These are phyloP conservation scores for Ethmia dodecea DNA, from an alignment of 2,888 invertebrate genomes.

Conservation along the genomic window DNA sequence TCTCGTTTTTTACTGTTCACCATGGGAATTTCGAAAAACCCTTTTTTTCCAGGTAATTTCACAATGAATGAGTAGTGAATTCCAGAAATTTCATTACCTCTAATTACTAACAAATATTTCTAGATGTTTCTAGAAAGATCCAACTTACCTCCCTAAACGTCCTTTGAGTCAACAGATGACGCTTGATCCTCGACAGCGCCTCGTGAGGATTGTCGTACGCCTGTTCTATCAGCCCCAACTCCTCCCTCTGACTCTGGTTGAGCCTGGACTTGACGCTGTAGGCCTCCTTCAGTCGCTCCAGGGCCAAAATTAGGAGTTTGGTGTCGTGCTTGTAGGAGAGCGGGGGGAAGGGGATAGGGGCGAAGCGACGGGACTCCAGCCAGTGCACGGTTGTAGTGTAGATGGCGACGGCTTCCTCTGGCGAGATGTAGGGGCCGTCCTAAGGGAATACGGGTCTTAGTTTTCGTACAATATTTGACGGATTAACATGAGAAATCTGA, in stretches of 20 bases:
- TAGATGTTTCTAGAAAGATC: neutral
- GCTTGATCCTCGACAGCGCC: conserved; percentile 98
- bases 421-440: conserved; percentile 99
- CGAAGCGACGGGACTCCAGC: conserved; percentile 98
- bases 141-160: conserved; percentile 94
- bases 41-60: too few species aligned
- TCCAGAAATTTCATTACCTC: too few species aligned
- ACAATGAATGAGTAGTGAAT: too few species aligned
- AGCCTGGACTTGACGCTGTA: conserved; percentile 98
- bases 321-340: conserved; percentile 99
- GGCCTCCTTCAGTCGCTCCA: conserved; percentile 97
- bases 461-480: too few species aligned
- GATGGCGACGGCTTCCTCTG: conserved; percentile 99
- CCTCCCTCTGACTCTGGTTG: conserved; percentile 99
- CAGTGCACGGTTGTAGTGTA: conserved; percentile 99
- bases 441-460: conserved; percentile 30
- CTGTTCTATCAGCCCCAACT: conserved; percentile 98
- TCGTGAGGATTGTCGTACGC: conserved; percentile 99
- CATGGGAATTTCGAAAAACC: too few species aligned
- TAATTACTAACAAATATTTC: neutral
- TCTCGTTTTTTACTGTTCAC: too few species aligned
- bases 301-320: conserved; percentile 95
- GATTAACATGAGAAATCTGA: too few species aligned
- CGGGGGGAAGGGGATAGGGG: conserved; percentile 99
- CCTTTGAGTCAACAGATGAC: conserved; percentile 98